A percentile compares a stretch with the other conserved stretches of the same genome.
Evolutionary conservation across 2,113 vertebrate species (phyloP).

Genomic region (Sterrhoptilus dennistouni): DNA sequence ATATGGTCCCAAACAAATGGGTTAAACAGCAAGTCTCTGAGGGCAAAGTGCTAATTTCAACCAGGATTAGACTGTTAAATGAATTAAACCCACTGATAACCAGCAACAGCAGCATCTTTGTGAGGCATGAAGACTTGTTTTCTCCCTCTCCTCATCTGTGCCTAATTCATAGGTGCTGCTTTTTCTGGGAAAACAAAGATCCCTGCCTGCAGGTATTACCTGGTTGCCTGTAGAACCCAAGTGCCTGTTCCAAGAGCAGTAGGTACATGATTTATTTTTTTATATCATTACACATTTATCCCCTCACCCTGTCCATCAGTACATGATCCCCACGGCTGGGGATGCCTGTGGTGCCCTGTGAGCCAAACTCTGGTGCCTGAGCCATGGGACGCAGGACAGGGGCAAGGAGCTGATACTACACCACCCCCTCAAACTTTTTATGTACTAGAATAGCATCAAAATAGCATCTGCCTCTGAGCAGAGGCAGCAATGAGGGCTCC

Average conservation of each 20-base stretch:
- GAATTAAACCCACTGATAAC: background rate
- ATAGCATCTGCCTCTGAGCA: background rate
- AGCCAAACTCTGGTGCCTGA: background rate
- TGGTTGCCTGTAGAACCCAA: background rate
- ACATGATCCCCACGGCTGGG: fast-evolving
- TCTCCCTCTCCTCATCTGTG: background rate
- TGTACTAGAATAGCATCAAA: background rate
- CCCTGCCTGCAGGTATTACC: background rate
- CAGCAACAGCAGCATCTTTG: background rate
- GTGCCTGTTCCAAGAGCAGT: background rate
- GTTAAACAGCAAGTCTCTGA: background rate
- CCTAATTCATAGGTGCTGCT: background rate
- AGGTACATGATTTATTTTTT: too few relatives aligned
- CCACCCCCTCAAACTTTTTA: fast-evolving
- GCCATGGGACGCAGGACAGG: fast-evolving
- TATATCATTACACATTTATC: fast-evolving
- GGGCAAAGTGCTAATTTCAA: background rate
- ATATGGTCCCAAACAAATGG: background rate
- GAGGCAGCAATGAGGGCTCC: background rate
- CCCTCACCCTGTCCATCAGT: background rate
- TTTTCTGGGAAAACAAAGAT: background rate
- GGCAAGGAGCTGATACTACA: background rate
- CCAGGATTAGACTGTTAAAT: background rate
- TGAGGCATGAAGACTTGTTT: background rate
- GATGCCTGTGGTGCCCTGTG: fast-evolving